Percentiles rank a stretch among this genome's conserved stretches.
These are phyloP conservation scores for Musca domestica DNA, from an alignment of 1,140 invertebrate genomes.

Conservation along the genomic window DNA sequence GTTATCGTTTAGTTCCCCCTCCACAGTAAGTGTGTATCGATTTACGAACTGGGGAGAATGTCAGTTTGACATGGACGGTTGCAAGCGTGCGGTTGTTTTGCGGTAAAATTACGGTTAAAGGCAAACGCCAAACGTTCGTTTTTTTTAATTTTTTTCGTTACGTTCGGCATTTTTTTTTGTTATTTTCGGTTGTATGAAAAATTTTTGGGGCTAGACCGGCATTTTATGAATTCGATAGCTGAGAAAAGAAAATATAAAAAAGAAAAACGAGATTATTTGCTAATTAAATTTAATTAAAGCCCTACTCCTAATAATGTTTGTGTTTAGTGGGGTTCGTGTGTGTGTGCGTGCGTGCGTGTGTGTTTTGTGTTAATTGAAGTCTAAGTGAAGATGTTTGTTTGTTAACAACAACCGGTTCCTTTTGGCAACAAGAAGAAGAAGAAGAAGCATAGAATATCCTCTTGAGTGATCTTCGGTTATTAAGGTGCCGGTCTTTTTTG, in stretches of 20 bases:
- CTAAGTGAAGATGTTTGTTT: neutral
- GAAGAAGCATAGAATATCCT: no score
- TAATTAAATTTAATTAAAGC: conserved; percentile 20
- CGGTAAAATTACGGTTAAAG: neutral
- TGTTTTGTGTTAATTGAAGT: neutral
- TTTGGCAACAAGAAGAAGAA: neutral
- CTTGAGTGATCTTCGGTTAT: no score
- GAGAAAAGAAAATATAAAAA: no score
- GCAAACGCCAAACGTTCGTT: neutral
- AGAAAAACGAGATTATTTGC: neutral
- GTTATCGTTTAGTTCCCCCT: no score
- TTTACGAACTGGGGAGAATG: neutral
- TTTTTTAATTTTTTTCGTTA: neutral
- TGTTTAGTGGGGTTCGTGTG: neutral
- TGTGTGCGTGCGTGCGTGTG: neutral
- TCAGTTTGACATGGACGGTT: neutral
- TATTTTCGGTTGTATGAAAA: neutral
- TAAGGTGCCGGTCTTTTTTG: no score
- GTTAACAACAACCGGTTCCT: conserved; percentile 14
- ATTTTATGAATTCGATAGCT: no score
- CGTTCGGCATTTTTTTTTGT: conserved; percentile 15
- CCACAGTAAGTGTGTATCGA: no score
- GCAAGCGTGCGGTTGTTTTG: conserved; percentile 4
- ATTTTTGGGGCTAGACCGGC: neutral
- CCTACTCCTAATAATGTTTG: neutral